A percentile compares a stretch with the other conserved stretches of the same genome.
Evolutionary conservation across 2,113 vertebrate species (phyloP).

Genomic region (Macaca nemestrina): DNA sequence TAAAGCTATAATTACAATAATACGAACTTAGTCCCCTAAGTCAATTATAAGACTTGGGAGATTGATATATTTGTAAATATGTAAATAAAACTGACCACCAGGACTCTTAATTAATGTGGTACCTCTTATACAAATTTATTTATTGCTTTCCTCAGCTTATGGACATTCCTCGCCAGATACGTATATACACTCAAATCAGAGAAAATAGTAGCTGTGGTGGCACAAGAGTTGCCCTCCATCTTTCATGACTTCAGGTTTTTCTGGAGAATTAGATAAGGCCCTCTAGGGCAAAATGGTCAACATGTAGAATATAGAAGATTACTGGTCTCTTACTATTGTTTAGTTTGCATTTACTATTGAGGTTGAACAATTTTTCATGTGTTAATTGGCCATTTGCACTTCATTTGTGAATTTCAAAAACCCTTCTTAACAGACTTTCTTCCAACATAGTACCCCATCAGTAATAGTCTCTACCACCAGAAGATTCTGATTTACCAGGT

Average conservation of each 20-base stretch:
- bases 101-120: background rate
- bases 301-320: background rate
- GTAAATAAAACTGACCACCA: background rate
- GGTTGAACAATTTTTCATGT: background rate
- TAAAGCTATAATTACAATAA: conserved; percentile 26
- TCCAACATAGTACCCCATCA: background rate
- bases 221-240: background rate
- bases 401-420: background rate
- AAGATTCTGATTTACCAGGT: background rate
- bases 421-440: background rate
- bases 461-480: background rate
- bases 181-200: background rate
- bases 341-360: conserved; percentile 5
- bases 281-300: background rate
- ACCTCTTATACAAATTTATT: conserved; percentile 14
- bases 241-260: background rate
- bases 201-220: background rate
- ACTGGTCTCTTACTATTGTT: background rate
- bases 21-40: background rate
- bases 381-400: background rate
- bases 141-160: background rate
- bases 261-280: background rate
- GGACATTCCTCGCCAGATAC: background rate
- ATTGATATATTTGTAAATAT: conserved; percentile 2
- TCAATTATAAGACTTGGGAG: background rate